Evolutionary conservation across 2,797 vertebrate genomes (phyloP).

Genomic region (Hephaestus fuliginosus): DNA sequence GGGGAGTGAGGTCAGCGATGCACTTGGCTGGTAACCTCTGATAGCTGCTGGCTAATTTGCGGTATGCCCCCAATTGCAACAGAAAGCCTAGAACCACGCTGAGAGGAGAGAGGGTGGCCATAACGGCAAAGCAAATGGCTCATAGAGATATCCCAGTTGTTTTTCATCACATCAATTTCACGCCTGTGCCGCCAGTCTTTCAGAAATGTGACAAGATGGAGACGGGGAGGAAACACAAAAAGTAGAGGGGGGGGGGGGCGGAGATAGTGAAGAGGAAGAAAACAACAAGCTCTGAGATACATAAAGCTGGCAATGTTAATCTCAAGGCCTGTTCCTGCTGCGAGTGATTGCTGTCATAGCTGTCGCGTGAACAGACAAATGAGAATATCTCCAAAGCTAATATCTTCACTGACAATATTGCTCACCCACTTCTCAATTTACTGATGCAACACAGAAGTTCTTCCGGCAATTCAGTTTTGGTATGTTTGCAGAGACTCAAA

Average conservation of each 20-base stretch:
- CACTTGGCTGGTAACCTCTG: conserved; percentile 80
- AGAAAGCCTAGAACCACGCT: conserved; percentile 69
- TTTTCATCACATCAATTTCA: conserved; percentile 86
- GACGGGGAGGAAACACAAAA: conserved; percentile 38
- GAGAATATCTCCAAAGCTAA: conserved; percentile 59
- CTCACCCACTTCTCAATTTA: conserved; percentile 54
- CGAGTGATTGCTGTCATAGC: conserved; percentile 57
- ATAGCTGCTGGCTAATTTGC: conserved; percentile 84
- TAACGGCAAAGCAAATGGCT: conserved; percentile 82
- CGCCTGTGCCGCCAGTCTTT: conserved; percentile 63
- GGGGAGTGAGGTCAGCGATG: conserved; percentile 71
- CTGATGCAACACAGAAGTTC: conserved; percentile 58
- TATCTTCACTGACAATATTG: conserved; percentile 57
- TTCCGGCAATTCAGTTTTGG: conserved; percentile 44
- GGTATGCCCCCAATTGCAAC: conserved; percentile 76
- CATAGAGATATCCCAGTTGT: conserved; percentile 84
- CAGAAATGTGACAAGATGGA: conserved; percentile 70
- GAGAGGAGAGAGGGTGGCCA: conserved; percentile 71
- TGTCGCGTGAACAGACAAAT: conserved; percentile 64
- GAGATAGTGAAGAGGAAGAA: conserved; percentile 49
- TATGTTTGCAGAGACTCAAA: conserved; percentile 44
- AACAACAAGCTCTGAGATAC: conserved; percentile 51
- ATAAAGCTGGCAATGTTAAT: conserved; percentile 58
- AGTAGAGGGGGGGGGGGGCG: conserved; percentile 21
- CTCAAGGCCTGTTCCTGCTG: conserved; percentile 48